Evolutionary conservation across 2,888 invertebrate species (phyloP), one percentile per base, ranked within the genome.

Genomic region (Polydrusus pterygomalis): DNA sequence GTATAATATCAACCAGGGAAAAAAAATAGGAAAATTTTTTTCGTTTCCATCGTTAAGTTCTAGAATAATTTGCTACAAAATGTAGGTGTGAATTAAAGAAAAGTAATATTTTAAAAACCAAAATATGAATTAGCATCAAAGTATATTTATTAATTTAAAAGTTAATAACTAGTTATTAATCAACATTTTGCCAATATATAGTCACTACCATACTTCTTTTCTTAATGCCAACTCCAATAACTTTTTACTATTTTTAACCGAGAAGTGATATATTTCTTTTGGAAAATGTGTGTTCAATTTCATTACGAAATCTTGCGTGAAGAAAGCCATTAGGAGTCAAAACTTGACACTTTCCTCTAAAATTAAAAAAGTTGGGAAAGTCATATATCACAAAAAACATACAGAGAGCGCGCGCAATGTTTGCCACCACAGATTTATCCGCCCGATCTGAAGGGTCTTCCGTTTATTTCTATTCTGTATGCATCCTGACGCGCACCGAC

Each of bases 361-460:
- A 74, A 77, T 74, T 74, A 74, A 77, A 77, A 77, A 77, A 77
- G 77, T 77, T 77, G 60, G 77, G 56, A 70, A 73, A 76, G 63
- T 76, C 74, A 47, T 77, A 77, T 73, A 77, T 73, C 73, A 72
- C 67, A 75, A 68, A 75, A 75, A 71, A 72, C 68, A 62, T 68
- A 73, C 68, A 73, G 63, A 64, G 65, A 54, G 73, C 77, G 72
- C 77, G 77, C 77, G 77, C 77, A 77, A 69, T 73, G 47, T 43
- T 71, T 69, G 43, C 72, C 69, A 72, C 72, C 72, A 72, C 68
- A 71, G 67, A 76, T 72, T n/a, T 68, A 73, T 77, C 64, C 70
- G 34, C 25, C 56, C 67, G 76, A 43, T 64, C 73, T 72, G 49
- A 63, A 70, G 73, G 64, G 68, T 56, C 72, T 70, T 60, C 74